These are phyloP conservation scores for Agelastica alni DNA, from an alignment of 2,888 invertebrate genomes.

Conservation along the genomic window DNA sequence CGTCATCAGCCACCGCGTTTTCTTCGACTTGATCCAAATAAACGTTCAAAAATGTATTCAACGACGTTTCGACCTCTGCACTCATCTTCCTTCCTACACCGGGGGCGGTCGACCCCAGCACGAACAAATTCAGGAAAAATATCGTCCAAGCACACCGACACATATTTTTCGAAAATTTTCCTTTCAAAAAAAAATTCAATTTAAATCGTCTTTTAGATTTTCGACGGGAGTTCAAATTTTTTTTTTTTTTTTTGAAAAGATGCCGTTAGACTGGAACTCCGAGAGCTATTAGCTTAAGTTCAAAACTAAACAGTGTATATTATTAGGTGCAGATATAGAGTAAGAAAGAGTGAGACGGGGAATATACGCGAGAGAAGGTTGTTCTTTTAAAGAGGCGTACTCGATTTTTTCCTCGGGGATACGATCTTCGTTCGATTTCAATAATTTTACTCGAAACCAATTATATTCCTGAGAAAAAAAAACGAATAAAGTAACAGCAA, in stretches of 20 bases:
- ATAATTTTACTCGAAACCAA: no score
- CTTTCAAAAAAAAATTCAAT: background rate
- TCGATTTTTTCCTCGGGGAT: no score
- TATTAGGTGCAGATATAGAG: slow-evolving; percentile 31
- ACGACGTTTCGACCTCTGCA: slow-evolving; percentile 24
- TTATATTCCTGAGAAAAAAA: no score
- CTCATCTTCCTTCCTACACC: background rate
- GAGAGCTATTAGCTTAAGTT: slow-evolving; percentile 25
- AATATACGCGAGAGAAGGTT: slow-evolving; percentile 9
- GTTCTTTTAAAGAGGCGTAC: slow-evolving; percentile 3
- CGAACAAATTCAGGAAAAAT: slow-evolving; percentile 16
- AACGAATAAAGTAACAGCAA: no score
- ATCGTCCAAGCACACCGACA: slow-evolving; percentile 20
- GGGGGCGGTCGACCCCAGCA: slow-evolving; percentile 1
- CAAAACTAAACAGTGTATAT: slow-evolving; percentile 30
- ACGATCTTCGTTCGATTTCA: no score
- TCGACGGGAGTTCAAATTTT: no score
- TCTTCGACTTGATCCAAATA: slow-evolving; percentile 13
- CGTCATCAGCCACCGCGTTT: slow-evolving; percentile 20
- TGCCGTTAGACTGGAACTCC: background rate
- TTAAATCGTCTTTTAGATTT: background rate
- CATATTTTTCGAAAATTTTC: slow-evolving; percentile 9
- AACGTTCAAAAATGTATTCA: slow-evolving; percentile 25
- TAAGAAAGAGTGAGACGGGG: slow-evolving; percentile 28
- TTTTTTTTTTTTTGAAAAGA: background rate